Base-by-base conservation (phyloP, 2,888 invertebrate genomes). In the Rhagonycha lutea region DNA sequence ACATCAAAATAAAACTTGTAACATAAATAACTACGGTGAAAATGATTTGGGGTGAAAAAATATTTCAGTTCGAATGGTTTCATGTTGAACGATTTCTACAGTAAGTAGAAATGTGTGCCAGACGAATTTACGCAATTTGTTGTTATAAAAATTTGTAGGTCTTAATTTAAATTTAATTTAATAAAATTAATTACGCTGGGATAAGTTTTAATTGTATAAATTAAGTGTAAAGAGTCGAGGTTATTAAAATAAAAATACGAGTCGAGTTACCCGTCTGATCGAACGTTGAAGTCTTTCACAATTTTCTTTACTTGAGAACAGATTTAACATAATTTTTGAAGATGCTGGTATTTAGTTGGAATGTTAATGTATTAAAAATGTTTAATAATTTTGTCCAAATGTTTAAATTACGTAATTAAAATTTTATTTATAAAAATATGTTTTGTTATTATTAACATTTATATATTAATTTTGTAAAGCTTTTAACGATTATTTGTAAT, bases 401-500 rank as follows among this genome's bases (percentile, higher is more conserved):
- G 47, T n/a, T 47, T 47, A 47, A 47, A 47, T 47, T 47, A 47
- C 12, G n/a, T 47, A 47, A 47, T 47, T 47, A 47, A 47, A 47
- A 47, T 47, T 47, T 47, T 29, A 28, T 67, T 62, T 62, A 18
- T 14, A 69, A 47, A 14, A 7, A 29, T 12, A 28, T 32, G 26
- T 11, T 18, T 14, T 24, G 28, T 68, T 68, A 26, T 28, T 68
- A 68, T 26, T 12, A 7, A 68, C 29, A 23, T 68, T 24, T 68
- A 23, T 14, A 29, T n/a, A 12, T 7, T 14, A 29, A 63, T 24
- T 24, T 24, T n/a, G 24, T 23, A 63, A 63, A 63, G 28, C 67
- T 29, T 60, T 29, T 28, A 69, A 28, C 61, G 72, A 47, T n/a
- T 47, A 47, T 47, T 47, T 61, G 67, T 72, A 63, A 61, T 68